A percentile compares a stretch with the other conserved stretches of the same genome.
These are phyloP conservation scores for Myiotriccus ornatus DNA, from an alignment of 2,797 vertebrate genomes.

Conservation along the genomic window DNA sequence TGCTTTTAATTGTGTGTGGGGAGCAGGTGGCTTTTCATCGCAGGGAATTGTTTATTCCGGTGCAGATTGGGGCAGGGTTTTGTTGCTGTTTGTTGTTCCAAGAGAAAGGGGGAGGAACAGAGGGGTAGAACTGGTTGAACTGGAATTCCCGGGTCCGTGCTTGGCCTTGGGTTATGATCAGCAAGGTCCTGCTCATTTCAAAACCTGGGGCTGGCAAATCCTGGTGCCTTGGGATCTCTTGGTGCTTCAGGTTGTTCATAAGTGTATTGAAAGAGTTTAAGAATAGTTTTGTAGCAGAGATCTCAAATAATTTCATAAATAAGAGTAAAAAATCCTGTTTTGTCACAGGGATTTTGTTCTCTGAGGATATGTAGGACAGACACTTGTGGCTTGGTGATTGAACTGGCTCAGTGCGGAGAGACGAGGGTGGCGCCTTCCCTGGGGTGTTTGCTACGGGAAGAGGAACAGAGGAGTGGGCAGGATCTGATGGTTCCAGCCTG, in stretches of 20 bases:
- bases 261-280: not conserved
- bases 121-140: slow-evolving; percentile 36
- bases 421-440: not conserved
- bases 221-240: not conserved
- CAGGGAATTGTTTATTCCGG: not conserved
- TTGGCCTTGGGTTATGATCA: not conserved
- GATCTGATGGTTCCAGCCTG: not conserved
- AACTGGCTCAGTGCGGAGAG: not conserved
- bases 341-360: not conserved
- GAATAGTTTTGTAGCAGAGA: not conserved
- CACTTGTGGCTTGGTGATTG: not conserved
- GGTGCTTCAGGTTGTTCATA: not conserved
- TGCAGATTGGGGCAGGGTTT: not conserved
- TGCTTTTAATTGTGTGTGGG: not conserved
- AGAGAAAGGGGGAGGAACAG: not conserved
- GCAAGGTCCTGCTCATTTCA: not conserved
- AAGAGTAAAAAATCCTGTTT: not conserved
- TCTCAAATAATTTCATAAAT: not conserved
- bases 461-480: not conserved
- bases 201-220: not conserved
- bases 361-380: not conserved
- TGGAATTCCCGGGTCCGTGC: slow-evolving; percentile 4
- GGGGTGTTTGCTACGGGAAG: not conserved
- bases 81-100: not conserved
- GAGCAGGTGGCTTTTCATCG: slow-evolving; percentile 15